These are phyloP conservation scores for Liasis olivaceus DNA, from an alignment of 2,797 vertebrate species.

Conservation along the genomic window DNA sequence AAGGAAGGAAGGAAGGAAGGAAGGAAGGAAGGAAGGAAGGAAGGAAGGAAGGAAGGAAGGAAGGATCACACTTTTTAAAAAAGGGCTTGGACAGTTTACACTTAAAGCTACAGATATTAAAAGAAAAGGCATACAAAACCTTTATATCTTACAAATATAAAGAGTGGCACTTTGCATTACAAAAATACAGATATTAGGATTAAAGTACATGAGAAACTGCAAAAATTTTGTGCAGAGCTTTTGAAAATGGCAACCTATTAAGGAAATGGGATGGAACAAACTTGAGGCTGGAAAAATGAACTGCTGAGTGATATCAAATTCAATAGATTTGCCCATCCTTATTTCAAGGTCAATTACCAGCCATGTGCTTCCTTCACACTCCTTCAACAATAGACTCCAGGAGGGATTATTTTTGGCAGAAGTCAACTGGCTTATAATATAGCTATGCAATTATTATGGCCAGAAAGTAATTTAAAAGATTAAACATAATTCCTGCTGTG, in stretches of 20 bases:
- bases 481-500: constrained; percentile 15
- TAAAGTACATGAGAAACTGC: background rate
- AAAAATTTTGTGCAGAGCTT: background rate
- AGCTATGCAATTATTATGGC: constrained; percentile 2
- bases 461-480: constrained; percentile 6
- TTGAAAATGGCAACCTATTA: background rate
- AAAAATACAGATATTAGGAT: background rate
- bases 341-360: background rate
- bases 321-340: background rate
- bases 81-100: background rate
- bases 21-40: background rate
- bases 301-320: background rate
- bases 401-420: background rate
- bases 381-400: background rate
- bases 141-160: background rate
- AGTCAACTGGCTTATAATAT: background rate
- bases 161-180: background rate
- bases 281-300: background rate
- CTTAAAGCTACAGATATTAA: background rate
- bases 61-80: background rate
- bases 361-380: background rate
- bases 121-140: background rate
- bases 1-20: background rate
- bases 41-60: background rate
- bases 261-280: background rate